phyloP scores from a whole-genome alignment of 1,140 invertebrate genomes.

The Eriocheir sinensis region DNA sequence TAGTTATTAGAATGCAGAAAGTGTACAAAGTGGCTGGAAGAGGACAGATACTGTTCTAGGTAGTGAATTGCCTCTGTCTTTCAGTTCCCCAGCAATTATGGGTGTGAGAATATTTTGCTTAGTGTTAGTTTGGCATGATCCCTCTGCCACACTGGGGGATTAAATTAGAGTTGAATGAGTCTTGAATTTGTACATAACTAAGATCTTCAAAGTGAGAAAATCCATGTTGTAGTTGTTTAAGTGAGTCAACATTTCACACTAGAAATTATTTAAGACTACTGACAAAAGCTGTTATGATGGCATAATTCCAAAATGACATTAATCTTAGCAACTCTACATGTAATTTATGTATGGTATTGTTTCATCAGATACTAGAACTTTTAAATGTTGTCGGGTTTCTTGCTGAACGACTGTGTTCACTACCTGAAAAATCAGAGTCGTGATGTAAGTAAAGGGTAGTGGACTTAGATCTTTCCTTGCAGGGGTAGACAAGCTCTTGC shows the following conservation, averaged over 20 bases:
- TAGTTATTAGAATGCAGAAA: conserved; percentile 27
- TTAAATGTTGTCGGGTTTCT: conserved; percentile 70
- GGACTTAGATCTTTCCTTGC: conserved; percentile 49
- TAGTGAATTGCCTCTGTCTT: conserved; percentile 32
- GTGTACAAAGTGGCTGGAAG: conserved; percentile 11
- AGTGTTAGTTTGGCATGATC: conserved; percentile 53
- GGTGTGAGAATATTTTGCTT: conserved; percentile 65
- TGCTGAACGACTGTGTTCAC: conserved; percentile 56
- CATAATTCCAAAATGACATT: conserved; percentile 67
- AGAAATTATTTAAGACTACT: conserved; percentile 59
- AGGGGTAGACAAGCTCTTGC: not conserved
- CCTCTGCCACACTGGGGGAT: conserved; percentile 17
- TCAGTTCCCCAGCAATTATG: conserved; percentile 50
- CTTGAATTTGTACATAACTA: conserved; percentile 57
- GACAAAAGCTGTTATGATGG: conserved; percentile 51
- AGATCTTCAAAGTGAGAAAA: not conserved
- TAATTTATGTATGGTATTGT: conserved; percentile 69
- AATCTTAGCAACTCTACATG: conserved; percentile 70
- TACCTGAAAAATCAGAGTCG: conserved; percentile 62
- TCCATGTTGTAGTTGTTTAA: conserved; percentile 65
- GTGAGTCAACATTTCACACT: conserved; percentile 56
- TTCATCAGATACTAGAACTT: conserved; percentile 69
- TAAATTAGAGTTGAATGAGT: conserved; percentile 48
- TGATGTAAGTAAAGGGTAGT: conserved; percentile 53
- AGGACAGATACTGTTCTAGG: conserved; percentile 28